A percentile compares a stretch with the other conserved stretches of the same genome.
Conservation (phyloP, 35 echinoderm and acorn worm species). For the Heliocidaris tuberculata region DNA sequence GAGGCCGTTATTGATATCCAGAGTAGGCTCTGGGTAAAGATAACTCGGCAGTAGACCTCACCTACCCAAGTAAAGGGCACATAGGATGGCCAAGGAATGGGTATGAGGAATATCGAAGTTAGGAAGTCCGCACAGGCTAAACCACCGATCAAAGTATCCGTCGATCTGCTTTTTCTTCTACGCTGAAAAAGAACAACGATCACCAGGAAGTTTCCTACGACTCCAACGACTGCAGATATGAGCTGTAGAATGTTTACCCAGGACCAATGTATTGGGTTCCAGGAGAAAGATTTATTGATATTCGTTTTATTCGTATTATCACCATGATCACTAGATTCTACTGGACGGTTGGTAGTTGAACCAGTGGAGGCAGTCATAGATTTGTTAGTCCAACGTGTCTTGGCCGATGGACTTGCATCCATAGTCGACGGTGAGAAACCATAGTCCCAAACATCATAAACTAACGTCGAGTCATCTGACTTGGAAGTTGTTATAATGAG, state of each 20-base stretch:
- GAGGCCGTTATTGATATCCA: constrained; percentile 3
- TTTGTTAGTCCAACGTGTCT: too few relatives aligned
- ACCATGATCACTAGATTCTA: too few relatives aligned
- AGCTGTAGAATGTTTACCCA: not conserved
- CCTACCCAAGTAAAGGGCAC: constrained; percentile 6
- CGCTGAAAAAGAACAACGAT: constrained; percentile 18
- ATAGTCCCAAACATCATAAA: too few relatives aligned
- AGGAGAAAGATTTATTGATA: not conserved
- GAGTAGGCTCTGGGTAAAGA: not conserved
- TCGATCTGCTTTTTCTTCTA: not conserved
- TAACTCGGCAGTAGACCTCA: constrained; percentile 28
- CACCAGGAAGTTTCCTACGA: not conserved
- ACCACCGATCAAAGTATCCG: constrained; percentile 28
- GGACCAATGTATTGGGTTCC: not conserved
- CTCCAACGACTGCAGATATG: not conserved
- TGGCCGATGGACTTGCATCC: too few relatives aligned
- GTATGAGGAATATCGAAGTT: constrained; percentile 32
- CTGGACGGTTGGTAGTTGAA: too few relatives aligned
- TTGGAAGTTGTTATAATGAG: too few relatives aligned
- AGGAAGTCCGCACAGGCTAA: constrained; percentile 42
- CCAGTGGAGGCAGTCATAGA: too few relatives aligned
- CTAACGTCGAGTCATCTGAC: too few relatives aligned
- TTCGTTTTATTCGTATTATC: too few relatives aligned
- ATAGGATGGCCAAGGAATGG: not conserved
- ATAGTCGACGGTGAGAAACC: too few relatives aligned